A percentile compares a stretch with the other conserved stretches of the same genome.
Evolutionary conservation across 2,113 vertebrate genomes (phyloP).

Genomic region (Corythaixoides concolor): DNA sequence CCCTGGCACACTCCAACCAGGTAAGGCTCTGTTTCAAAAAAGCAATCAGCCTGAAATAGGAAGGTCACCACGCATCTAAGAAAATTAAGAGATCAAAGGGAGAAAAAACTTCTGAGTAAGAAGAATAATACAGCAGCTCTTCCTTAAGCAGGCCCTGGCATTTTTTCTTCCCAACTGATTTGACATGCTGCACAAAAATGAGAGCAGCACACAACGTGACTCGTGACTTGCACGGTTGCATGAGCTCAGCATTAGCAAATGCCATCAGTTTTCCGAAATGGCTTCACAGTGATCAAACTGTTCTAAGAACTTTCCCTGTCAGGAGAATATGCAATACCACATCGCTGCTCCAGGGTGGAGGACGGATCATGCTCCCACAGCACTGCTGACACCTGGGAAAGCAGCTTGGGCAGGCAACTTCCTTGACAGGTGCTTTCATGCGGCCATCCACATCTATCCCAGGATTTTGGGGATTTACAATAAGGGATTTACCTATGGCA

Average conservation of each 20-base stretch:
- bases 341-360: background rate
- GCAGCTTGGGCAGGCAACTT: background rate
- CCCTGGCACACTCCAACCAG: background rate
- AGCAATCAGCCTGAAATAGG: background rate
- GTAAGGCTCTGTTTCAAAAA: background rate
- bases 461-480: background rate
- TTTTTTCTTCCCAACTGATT: background rate
- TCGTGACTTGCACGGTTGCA: background rate
- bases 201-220: background rate
- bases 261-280: background rate
- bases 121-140: background rate
- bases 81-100: background rate
- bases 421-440: background rate
- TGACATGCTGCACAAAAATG: background rate
- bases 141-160: background rate
- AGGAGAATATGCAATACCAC: background rate
- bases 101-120: background rate
- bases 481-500: background rate
- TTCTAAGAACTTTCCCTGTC: background rate
- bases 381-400: background rate
- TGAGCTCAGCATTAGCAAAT: background rate
- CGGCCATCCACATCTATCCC: background rate
- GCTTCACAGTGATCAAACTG: background rate
- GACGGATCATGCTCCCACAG: background rate
- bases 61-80: background rate